A percentile compares a stretch with the other conserved stretches of the same genome.
Evolutionary conservation across 2,113 vertebrate species (phyloP).

Genomic region (Eonycteris spelaea): DNA sequence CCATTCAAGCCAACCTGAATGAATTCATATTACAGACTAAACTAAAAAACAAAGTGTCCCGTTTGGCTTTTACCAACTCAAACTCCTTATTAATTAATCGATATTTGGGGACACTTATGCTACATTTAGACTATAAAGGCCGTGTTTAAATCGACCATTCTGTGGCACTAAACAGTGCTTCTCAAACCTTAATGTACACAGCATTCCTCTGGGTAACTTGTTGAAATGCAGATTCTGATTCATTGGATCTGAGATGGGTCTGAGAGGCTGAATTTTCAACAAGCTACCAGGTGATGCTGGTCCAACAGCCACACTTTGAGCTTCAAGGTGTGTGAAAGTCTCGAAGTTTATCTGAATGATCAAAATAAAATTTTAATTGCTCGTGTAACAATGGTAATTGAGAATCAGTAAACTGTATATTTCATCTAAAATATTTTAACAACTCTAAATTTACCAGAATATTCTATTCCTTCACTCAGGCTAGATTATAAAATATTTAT

Average conservation of each 20-base stretch:
- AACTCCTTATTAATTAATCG: not conserved
- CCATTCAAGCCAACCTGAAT: not conserved
- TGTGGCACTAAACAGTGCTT: not conserved
- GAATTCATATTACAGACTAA: not conserved
- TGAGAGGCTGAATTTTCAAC: not conserved
- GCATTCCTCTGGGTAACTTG: not conserved
- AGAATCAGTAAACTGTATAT: not conserved
- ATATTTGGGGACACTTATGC: not conserved
- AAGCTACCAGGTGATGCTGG: not conserved
- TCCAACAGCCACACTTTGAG: not conserved
- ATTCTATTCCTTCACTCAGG: not conserved
- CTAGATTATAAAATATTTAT: not conserved
- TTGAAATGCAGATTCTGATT: not conserved
- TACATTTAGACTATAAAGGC: not conserved
- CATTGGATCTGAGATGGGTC: not conserved
- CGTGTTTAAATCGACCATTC: not conserved
- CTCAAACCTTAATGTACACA: not conserved
- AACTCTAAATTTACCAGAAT: not conserved
- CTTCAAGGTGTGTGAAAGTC: not conserved
- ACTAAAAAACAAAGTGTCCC: not conserved
- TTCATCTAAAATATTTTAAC: not conserved
- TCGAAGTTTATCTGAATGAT: not conserved
- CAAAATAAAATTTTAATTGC: not conserved
- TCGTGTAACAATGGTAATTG: not conserved
- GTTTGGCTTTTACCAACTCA: not conserved